Evolutionary conservation across 2,888 invertebrate species (phyloP).

Genomic region (Hydriomena furcata): DNA sequence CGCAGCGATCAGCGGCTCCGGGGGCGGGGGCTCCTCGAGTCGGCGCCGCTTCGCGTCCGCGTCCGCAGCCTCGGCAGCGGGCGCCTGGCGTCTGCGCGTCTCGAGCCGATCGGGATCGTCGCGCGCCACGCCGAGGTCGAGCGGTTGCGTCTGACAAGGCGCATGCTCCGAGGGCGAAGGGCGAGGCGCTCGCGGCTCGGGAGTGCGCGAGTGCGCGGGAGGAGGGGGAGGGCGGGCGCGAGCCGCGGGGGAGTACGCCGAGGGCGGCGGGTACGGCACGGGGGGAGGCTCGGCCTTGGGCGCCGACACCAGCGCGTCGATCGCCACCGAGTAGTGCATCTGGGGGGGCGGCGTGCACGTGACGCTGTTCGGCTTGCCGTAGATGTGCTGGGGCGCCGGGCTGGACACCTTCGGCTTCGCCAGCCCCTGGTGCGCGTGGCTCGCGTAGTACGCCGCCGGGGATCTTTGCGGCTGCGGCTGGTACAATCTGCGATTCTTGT

Average conservation of each 20-base stretch:
- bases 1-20: constrained; percentile 88
- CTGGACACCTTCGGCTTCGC: constrained; percentile 88
- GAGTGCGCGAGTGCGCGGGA: constrained; percentile 82
- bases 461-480: constrained; percentile 86
- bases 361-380: constrained; percentile 85
- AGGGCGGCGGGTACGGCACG: constrained; percentile 73
- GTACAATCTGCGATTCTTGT: constrained; percentile 87
- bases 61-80: constrained; percentile 75
- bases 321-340: constrained; percentile 66
- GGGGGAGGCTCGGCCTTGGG: constrained; percentile 77
- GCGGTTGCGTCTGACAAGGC: constrained; percentile 89
- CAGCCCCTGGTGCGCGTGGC: constrained; percentile 57
- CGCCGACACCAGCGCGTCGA: constrained; percentile 78
- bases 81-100: constrained; percentile 85
- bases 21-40: constrained; percentile 78
- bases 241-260: constrained; percentile 62
- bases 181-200: constrained; percentile 75
- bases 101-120: constrained; percentile 84
- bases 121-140: constrained; percentile 89
- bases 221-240: constrained; percentile 80
- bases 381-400: constrained; percentile 90
- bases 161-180: constrained; percentile 62
- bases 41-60: constrained; percentile 86
- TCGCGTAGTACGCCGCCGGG: constrained; percentile 75
- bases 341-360: constrained; percentile 78